A percentile compares a stretch with the other conserved stretches of the same genome.
phyloP scores from a whole-genome alignment of 53 echinoderm and acorn worm genomes.

The Pentamera pediparva region DNA sequence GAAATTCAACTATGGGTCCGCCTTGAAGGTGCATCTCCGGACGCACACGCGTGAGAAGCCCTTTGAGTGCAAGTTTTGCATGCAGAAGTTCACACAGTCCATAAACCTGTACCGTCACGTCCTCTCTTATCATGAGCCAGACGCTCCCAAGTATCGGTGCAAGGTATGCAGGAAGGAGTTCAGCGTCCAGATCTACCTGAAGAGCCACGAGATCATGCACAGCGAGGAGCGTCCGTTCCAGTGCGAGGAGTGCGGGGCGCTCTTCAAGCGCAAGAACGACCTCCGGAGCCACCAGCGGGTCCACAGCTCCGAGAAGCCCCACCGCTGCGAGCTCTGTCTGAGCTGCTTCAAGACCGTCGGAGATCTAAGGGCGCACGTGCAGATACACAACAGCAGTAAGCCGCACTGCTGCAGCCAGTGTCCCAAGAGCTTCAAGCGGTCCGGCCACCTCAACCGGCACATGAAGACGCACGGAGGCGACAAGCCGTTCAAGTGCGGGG shows the following conservation, averaged over 20 bases:
- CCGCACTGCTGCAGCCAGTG: slow-evolving; percentile 79
- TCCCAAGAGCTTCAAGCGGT: slow-evolving; percentile 82
- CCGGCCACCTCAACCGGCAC: slow-evolving; percentile 89
- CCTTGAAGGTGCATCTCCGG: slow-evolving; percentile 75
- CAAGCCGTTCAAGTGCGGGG: slow-evolving; percentile 80
- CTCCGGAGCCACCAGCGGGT: slow-evolving; percentile 83
- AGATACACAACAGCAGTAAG: slow-evolving; percentile 85
- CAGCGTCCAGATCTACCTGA: slow-evolving; percentile 81
- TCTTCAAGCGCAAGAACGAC: slow-evolving; percentile 94
- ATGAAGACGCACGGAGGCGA: slow-evolving; percentile 76
- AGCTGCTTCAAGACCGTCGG: slow-evolving; percentile 74
- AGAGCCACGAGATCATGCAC: slow-evolving; percentile 86
- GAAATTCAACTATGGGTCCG: slow-evolving; percentile 64
- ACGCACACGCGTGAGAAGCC: slow-evolving; percentile 94
- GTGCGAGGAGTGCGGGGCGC: slow-evolving; percentile 88
- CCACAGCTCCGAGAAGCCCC: slow-evolving; percentile 81
- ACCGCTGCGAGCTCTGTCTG: slow-evolving; percentile 64
- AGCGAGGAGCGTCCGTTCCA: slow-evolving; percentile 85
- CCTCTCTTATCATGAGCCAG: slow-evolving; percentile 74
- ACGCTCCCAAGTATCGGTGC: slow-evolving; percentile 71
- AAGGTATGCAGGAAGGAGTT: slow-evolving; percentile 80
- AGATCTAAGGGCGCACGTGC: slow-evolving; percentile 81
- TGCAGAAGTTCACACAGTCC: slow-evolving; percentile 79
- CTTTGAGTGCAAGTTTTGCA: slow-evolving; percentile 65
- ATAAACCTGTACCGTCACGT: slow-evolving; percentile 82